Percentiles rank a stretch among this genome's conserved stretches.
These are phyloP conservation scores for Crypturellus undulatus DNA, from an alignment of 2,113 vertebrate species.

Conservation along the genomic window DNA sequence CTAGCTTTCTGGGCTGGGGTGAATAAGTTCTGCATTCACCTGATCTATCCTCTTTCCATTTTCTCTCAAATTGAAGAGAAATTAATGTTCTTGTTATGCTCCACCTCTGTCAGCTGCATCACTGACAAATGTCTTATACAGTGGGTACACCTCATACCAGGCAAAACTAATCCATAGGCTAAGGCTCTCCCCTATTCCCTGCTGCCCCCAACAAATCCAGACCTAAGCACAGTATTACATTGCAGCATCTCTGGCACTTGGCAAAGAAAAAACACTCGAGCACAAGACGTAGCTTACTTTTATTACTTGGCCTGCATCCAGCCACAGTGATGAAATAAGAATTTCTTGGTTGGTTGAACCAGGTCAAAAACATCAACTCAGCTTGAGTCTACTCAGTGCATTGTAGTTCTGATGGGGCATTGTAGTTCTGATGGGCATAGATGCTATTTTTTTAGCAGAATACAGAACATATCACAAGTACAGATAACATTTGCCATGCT, in stretches of 20 bases:
- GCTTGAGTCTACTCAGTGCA: background rate
- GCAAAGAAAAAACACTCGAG: background rate
- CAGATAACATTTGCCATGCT: background rate
- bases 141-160: background rate
- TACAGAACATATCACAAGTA: background rate
- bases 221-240: background rate
- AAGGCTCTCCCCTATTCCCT: fast-evolving
- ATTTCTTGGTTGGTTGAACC: background rate
- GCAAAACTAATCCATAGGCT: background rate
- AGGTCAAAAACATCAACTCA: background rate
- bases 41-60: background rate
- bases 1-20: background rate
- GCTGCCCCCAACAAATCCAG: background rate
- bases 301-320: background rate
- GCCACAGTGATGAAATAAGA: background rate
- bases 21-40: background rate
- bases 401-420: background rate
- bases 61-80: background rate
- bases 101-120: background rate
- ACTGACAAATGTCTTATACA: background rate
- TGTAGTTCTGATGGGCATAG: constrained; percentile 1
- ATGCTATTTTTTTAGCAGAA: background rate
- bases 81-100: background rate
- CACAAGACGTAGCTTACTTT: background rate
- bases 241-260: background rate